phyloP scores from a whole-genome alignment of 1,140 invertebrate species.

The Drosophila carrolli region DNA sequence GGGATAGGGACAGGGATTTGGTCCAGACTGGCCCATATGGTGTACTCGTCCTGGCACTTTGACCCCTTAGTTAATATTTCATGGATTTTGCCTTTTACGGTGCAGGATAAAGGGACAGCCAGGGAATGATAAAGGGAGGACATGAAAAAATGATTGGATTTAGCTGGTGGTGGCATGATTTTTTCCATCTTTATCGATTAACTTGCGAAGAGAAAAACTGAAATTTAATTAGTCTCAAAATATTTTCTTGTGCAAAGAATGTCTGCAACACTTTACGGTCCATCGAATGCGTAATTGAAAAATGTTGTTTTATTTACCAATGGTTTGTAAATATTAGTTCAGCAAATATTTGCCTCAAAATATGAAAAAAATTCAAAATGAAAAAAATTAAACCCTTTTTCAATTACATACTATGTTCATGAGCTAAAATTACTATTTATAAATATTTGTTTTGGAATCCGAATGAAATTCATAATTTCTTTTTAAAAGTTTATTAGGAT shows the following conservation, averaged over 20 bases:
- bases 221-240: constrained; percentile 29
- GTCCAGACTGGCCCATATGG: constrained; percentile 41
- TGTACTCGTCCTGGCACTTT: constrained; percentile 31
- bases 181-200: constrained; percentile 8
- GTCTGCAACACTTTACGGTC: neutral
- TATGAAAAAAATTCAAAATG: neutral
- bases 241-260: constrained; percentile 3
- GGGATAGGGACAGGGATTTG: neutral
- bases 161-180: constrained; percentile 4
- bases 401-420: neutral
- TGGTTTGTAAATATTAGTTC: neutral
- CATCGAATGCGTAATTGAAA: neutral
- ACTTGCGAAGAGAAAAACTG: constrained; percentile 5
- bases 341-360: neutral
- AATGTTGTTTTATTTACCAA: neutral
- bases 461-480: no score
- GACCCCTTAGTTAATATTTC: constrained; percentile 52
- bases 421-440: neutral
- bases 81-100: constrained; percentile 32
- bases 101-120: constrained; percentile 1
- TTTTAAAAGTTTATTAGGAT: no score
- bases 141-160: constrained; percentile 31
- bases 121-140: constrained; percentile 3
- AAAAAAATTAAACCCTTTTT: no score
- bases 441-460: neutral